Conservation (phyloP, 2,888 invertebrate genomes). For the Lycophotia porphyrea region DNA sequence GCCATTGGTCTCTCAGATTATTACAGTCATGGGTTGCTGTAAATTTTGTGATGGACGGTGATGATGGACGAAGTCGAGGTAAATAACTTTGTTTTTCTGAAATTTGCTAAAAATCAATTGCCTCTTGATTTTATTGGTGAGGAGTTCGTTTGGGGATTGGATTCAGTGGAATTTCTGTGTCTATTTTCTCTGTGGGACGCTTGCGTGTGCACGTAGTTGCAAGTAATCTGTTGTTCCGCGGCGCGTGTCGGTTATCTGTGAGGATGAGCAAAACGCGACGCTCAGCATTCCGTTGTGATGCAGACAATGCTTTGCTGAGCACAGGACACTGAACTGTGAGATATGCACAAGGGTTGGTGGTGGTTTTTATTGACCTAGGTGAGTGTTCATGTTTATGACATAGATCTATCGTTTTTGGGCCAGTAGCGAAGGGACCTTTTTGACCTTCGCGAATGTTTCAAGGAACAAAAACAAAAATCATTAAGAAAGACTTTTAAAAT, state of each 20-base stretch:
- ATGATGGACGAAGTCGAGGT: not conserved
- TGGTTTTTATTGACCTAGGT: constrained; percentile 11
- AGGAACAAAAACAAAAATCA: not conserved
- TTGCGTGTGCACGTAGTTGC: constrained; percentile 50
- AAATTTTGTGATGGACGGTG: not conserved
- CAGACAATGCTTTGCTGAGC: constrained; percentile 42
- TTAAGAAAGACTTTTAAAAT: too few species aligned
- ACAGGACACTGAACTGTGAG: constrained; percentile 50
- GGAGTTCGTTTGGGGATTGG: not conserved
- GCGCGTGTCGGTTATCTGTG: constrained; percentile 59
- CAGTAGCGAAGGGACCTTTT: not conserved
- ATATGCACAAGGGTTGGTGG: constrained; percentile 9
- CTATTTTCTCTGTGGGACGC: not conserved
- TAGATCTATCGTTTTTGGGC: not conserved
- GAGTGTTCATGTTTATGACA: not conserved
- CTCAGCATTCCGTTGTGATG: constrained; percentile 58
- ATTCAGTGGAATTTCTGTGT: constrained; percentile 20
- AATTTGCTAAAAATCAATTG: not conserved
- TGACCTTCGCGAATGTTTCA: not conserved
- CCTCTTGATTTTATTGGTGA: not conserved
- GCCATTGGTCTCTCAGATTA: not conserved
- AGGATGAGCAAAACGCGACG: constrained; percentile 70
- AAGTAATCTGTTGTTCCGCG: constrained; percentile 53
- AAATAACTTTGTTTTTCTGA: not conserved
- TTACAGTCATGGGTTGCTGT: not conserved